Conservation (phyloP, 2,797 vertebrate species). For the Tragelaphus eurycerus region DNA sequence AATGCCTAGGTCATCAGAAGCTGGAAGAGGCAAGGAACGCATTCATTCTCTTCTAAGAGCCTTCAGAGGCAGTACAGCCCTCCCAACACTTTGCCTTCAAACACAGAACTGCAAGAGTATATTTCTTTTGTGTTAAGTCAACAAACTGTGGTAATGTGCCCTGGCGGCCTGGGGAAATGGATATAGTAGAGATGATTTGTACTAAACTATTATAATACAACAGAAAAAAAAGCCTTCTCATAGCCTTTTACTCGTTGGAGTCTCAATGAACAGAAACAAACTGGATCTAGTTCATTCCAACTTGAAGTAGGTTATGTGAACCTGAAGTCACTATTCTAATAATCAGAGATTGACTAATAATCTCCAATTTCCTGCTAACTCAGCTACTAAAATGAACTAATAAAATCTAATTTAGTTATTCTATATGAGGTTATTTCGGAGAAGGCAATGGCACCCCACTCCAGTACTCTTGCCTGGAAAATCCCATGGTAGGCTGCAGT, state of each 20-base stretch:
- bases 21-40: not conserved
- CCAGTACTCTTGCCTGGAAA: no score
- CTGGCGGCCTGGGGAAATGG: not conserved
- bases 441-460: no score
- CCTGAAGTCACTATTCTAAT: not conserved
- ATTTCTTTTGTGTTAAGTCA: not conserved
- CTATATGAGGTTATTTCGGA: not conserved
- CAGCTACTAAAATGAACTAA: not conserved
- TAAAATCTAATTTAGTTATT: not conserved
- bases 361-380: not conserved
- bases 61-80: rapidly evolving
- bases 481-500: no score
- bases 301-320: not conserved
- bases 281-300: not conserved
- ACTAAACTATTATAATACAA: not conserved
- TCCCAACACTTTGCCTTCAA: not conserved
- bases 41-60: not conserved
- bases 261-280: not conserved
- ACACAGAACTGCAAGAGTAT: not conserved
- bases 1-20: not conserved
- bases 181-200: not conserved
- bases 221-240: not conserved
- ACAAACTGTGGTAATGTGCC: not conserved
- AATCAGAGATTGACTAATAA: not conserved
- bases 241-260: not conserved